phyloP scores from a whole-genome alignment of 1,140 invertebrate species.

The Philotrypesis tridentata region DNA sequence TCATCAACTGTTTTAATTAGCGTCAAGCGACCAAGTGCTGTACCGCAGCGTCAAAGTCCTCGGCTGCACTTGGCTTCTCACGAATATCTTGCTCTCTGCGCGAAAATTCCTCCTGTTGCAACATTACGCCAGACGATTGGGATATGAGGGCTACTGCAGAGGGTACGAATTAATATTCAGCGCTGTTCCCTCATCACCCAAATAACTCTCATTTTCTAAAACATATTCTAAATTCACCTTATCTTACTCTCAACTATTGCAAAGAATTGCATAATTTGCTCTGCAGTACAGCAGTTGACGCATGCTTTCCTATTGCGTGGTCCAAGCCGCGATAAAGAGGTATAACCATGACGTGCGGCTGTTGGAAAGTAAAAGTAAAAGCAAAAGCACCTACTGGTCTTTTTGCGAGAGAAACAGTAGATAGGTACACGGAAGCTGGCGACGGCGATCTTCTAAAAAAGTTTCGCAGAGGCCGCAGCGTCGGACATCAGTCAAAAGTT shows the following conservation, averaged over 20 bases:
- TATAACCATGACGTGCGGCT: constrained; percentile 33
- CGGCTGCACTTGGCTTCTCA: neutral
- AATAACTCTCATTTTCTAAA: no score
- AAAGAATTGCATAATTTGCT: no score
- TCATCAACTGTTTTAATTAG: neutral
- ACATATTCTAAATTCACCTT: no score
- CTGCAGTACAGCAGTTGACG: no score
- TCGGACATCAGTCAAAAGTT: constrained; percentile 67
- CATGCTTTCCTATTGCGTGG: no score
- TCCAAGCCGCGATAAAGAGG: neutral
- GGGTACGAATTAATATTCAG: no score
- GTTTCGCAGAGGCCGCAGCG: constrained; percentile 26
- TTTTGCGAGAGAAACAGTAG: neutral
- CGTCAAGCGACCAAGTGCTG: neutral
- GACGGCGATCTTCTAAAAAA: constrained; percentile 40
- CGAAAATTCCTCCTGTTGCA: no score
- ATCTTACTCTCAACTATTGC: no score
- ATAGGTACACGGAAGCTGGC: neutral
- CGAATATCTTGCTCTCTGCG: no score
- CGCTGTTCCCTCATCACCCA: no score
- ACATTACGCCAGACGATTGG: no score
- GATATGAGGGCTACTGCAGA: no score
- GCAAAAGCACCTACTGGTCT: constrained; percentile 9
- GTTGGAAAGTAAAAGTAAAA: constrained; percentile 33
- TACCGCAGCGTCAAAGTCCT: neutral